Evolutionary conservation across 2,113 vertebrate species (phyloP), one percentile per base, ranked within the genome.

Genomic region (Tychaedon coryphoeus): DNA sequence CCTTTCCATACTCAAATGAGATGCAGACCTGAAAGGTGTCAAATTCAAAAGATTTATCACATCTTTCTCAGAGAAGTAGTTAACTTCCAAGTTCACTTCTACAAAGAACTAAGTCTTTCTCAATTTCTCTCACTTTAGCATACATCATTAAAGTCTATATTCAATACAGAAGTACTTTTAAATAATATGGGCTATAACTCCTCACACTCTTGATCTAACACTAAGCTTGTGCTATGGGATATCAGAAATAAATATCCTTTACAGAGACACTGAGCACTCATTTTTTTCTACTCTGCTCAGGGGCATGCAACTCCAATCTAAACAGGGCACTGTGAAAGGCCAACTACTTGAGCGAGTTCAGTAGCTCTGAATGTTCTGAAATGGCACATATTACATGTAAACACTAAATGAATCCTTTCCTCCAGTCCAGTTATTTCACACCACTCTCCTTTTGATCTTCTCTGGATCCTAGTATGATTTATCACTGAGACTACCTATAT

Each of bases 151-250:
- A 28, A 53, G 15, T 19, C 56, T 29, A 71, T 34, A 75, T 16
- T 79, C 53, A 86, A 33, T 31, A 54, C 10, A 33, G 43, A 75
- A 56, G 8, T 33, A 60, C 34, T 65, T 57, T 31, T 8, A 86
- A 69, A 7, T 45, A 67, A 56, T 5, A 53, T 0, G 7, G 47
- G 13, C 19, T 69, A 3, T 58, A 90, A 70, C 34, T 28, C 58
- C 19, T 61, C 8, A 12, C 19, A 25, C 9, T 54, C 88, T 58
- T 25, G 57, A 42, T 57, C 71, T 80, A 53, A 42, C 29, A 13
- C 16, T 62, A 31, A 58, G 14, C 17, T n/a, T 4, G 6, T 28
- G 33, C 15, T 53, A 42, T 9, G 16, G 42, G 20, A 0, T 10
- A 72, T 34, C 58, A 90, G 54, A 69, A 69, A 64, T 8, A 71